Base-by-base conservation (phyloP, 2,797 vertebrate genomes). In the Rhinella marina region DNA sequence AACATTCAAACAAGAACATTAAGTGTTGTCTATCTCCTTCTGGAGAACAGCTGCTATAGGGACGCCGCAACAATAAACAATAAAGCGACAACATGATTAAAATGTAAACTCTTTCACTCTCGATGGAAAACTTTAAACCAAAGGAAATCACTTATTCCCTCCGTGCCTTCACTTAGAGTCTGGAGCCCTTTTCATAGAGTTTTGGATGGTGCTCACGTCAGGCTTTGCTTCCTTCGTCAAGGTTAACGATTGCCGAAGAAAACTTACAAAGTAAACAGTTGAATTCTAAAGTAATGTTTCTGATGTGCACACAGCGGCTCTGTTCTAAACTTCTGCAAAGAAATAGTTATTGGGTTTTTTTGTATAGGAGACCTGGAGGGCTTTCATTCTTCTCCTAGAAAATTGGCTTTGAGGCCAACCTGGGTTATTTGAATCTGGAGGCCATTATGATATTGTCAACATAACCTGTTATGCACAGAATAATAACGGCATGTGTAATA, bases 61-160 rank as follows among this genome's bases (percentile, higher is more conserved):
- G 83, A 85, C 57, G 23, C 56, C 27, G 14, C 70, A 61, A 84
- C 70, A 84, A 85, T 85, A 61, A 85, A 72, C 83, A 61, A 85
- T 85, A 85, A 75, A 75, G 83, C 83, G 83, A 62, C 83, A 85
- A 85, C 70, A 76, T 73, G 83, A 85, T 85, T 85, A 76, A 85
- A 85, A 85, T 85, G 83, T 85, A 85, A 85, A 85, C 83, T 85
- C 83, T 76, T 61, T 85, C 72, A 25, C 76, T 85, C 70, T 85
- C 70, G 29, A 64, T 77, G 66, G 84, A 76, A 62, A 76, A 76
- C 83, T 52, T 76, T 85, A 85, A 85, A 85, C 83, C 41, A n/a
- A 62, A 64, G n/a, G 52, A 78, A 85, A 77, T 78, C 59, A 85
- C 64, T 78, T 77, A 78, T 78, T 64, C 73, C 59, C 59, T 85